These are phyloP conservation scores for Sarcophaga bullata DNA, from an alignment of 1,140 invertebrate genomes.

Conservation along the genomic window DNA sequence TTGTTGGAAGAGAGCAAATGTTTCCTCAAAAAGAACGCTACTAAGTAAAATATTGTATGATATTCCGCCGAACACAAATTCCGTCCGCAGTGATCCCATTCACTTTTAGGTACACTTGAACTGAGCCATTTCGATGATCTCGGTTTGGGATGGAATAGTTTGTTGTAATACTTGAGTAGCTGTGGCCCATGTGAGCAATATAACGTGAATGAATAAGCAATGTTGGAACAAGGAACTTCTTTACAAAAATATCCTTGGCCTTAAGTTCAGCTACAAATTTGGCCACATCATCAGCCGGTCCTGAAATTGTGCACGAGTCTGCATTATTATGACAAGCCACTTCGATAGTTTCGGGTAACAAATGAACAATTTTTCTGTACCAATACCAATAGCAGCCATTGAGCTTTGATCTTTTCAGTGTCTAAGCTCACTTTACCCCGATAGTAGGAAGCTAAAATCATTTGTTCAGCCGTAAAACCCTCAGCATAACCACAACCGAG, in stretches of 20 bases:
- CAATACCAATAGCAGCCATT: conserved; percentile 85
- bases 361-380: conserved; percentile 71
- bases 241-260: conserved; percentile 81
- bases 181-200: conserved; percentile 78
- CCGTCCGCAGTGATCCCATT: conserved; percentile 78
- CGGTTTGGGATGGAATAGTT: conserved; percentile 76
- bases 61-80: conserved; percentile 87
- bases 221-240: conserved; percentile 81
- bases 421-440: conserved; percentile 86
- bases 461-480: conserved; percentile 85
- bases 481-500: conserved; percentile 92
- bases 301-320: conserved; percentile 88
- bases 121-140: conserved; percentile 86
- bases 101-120: conserved; percentile 80
- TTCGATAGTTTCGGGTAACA: conserved; percentile 76
- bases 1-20: conserved; percentile 80
- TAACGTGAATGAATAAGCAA: conserved; percentile 88
- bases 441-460: conserved; percentile 84
- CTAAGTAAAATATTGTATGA: conserved; percentile 88
- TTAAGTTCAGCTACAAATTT: conserved; percentile 77
- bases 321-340: conserved; percentile 88
- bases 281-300: conserved; percentile 77
- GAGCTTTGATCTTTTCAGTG: conserved; percentile 77
- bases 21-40: conserved; percentile 89
- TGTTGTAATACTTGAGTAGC: conserved; percentile 78